Percentiles rank a stretch among this genome's conserved stretches.
phyloP scores from a whole-genome alignment of 2,113 vertebrate species.

The Gymnobelideus leadbeateri region DNA sequence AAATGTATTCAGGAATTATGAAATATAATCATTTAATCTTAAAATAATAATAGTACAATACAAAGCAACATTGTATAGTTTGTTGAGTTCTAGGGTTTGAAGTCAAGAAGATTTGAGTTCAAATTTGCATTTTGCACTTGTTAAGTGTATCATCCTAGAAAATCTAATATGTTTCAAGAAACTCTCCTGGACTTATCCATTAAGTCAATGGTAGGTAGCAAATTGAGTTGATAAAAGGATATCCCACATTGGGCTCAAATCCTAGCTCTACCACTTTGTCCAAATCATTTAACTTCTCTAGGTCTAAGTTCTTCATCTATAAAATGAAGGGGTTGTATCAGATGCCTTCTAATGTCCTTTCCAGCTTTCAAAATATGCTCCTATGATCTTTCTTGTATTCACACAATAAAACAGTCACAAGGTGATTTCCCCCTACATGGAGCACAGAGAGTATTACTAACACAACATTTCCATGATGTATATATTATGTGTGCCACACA shows the following conservation, averaged over 20 bases:
- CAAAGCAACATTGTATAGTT: slow-evolving; percentile 35
- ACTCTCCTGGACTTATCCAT: not conserved
- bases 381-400: not conserved
- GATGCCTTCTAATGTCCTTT: not conserved
- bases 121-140: not conserved
- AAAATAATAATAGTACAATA: slow-evolving; percentile 57
- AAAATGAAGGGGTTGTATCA: not conserved
- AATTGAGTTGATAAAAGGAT: not conserved
- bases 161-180: not conserved
- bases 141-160: not conserved
- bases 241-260: not conserved
- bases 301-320: not conserved
- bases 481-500: not conserved
- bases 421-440: not conserved
- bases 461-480: not conserved
- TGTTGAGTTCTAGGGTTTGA: not conserved
- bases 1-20: slow-evolving; percentile 55
- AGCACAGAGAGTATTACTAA: not conserved
- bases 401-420: not conserved
- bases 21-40: slow-evolving; percentile 66
- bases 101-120: not conserved
- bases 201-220: not conserved
- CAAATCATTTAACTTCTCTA: not conserved
- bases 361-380: not conserved
- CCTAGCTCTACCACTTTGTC: not conserved